These are phyloP conservation scores for Anoplius nigerrimus DNA, from an alignment of 2,888 invertebrate species.

Conservation along the genomic window DNA sequence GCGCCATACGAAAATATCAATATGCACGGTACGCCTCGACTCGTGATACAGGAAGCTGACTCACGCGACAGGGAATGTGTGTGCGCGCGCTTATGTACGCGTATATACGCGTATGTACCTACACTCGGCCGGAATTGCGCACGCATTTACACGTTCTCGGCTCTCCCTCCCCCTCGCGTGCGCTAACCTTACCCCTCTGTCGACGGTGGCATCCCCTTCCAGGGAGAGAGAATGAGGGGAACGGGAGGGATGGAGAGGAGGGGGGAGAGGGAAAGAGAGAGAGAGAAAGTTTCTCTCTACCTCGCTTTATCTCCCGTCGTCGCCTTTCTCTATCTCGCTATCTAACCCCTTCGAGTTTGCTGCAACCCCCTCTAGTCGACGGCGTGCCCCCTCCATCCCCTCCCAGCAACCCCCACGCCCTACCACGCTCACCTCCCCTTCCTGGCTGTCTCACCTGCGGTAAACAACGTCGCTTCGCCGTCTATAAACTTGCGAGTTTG, in stretches of 20 bases:
- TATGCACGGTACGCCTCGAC: slow-evolving; percentile 50
- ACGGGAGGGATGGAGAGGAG: too few species aligned
- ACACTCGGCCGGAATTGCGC: slow-evolving; percentile 43
- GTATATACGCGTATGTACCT: slow-evolving; percentile 12
- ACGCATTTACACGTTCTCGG: slow-evolving; percentile 55
- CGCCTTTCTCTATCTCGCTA: slow-evolving; percentile 5
- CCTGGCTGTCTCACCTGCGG: slow-evolving; percentile 46
- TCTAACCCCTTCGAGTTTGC: background rate
- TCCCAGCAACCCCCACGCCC: background rate
- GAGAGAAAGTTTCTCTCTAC: background rate
- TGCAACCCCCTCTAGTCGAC: slow-evolving; percentile 33
- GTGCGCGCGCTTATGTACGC: slow-evolving; percentile 12
- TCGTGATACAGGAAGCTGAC: slow-evolving; percentile 58
- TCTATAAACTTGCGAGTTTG: slow-evolving; percentile 51
- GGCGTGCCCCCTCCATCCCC: slow-evolving; percentile 2
- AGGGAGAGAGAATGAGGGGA: too few species aligned
- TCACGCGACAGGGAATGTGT: slow-evolving; percentile 25
- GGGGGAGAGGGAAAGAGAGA: too few species aligned
- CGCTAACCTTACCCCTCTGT: background rate
- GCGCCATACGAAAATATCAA: slow-evolving; percentile 52
- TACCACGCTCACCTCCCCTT: slow-evolving; percentile 2
- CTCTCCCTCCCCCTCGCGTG: slow-evolving; percentile 22
- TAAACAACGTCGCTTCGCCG: slow-evolving; percentile 52
- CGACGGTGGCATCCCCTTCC: slow-evolving; percentile 2
- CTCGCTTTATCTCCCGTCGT: background rate